phyloP scores from a whole-genome alignment of 2,888 invertebrate genomes.

The Morpho helenor region DNA sequence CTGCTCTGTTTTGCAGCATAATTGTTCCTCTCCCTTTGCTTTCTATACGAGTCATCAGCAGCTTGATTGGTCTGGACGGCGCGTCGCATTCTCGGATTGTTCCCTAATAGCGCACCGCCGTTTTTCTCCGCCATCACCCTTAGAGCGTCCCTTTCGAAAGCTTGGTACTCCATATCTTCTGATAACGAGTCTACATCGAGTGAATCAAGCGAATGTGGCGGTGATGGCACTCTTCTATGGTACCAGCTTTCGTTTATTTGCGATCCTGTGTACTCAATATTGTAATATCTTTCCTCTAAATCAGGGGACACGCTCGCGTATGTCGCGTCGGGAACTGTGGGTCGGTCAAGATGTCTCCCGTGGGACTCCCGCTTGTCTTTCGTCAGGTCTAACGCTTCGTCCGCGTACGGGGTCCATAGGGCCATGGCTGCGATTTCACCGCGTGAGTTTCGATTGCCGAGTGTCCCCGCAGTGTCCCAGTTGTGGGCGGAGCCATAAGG shows the following conservation, averaged over 20 bases:
- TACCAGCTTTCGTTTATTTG: constrained; percentile 35
- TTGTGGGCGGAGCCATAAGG: constrained; percentile 25
- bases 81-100: constrained; percentile 86
- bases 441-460: constrained; percentile 19
- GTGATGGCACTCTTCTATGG: constrained; percentile 51
- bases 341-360: constrained; percentile 23
- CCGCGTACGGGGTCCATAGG: constrained; percentile 62
- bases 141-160: constrained; percentile 85
- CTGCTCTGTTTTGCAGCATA: constrained; percentile 96
- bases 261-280: constrained; percentile 29
- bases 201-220: constrained; percentile 54
- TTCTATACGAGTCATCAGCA: constrained; percentile 91
- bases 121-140: constrained; percentile 82
- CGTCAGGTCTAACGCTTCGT: constrained; percentile 55
- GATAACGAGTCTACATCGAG: constrained; percentile 49
- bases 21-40: constrained; percentile 93
- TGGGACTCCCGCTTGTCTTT: constrained; percentile 40
- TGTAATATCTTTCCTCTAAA: constrained; percentile 16
- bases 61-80: constrained; percentile 56
- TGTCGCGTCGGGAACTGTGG: constrained; percentile 28
- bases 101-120: constrained; percentile 72
- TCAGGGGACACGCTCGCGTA: constrained; percentile 31
- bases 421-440: constrained; percentile 41
- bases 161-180: constrained; percentile 81
- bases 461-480: constrained; percentile 18